These are phyloP conservation scores for Temnothorax nylanderi DNA, from an alignment of 1,140 invertebrate genomes.

Conservation along the genomic window DNA sequence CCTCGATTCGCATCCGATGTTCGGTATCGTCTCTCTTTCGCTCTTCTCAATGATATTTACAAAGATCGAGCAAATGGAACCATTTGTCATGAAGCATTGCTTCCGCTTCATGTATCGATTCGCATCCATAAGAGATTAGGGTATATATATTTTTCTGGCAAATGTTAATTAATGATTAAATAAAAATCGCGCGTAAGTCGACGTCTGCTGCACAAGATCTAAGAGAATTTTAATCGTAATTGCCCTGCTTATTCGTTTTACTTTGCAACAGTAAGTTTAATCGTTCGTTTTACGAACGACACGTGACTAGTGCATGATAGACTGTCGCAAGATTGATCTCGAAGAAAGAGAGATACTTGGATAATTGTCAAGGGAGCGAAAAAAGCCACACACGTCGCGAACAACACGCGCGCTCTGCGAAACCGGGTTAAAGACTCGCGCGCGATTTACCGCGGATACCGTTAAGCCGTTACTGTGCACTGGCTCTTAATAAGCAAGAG, in stretches of 20 bases:
- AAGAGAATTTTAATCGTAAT: background rate
- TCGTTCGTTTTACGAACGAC: background rate
- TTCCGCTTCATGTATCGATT: background rate
- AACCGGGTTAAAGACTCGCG: slow-evolving; percentile 63
- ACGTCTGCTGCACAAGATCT: background rate
- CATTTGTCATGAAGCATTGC: background rate
- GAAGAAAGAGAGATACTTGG: slow-evolving; percentile 1
- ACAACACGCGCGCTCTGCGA: slow-evolving; percentile 29
- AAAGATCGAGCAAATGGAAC: background rate
- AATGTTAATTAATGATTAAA: background rate
- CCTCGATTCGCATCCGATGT: slow-evolving; percentile 39
- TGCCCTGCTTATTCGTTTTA: background rate
- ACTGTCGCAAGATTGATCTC: background rate
- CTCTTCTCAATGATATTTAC: slow-evolving; percentile 22
- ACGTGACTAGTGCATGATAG: background rate
- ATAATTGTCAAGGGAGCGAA: slow-evolving; percentile 31
- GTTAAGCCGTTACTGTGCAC: slow-evolving; percentile 54
- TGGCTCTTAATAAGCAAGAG: slow-evolving; percentile 52
- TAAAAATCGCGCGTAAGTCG: background rate
- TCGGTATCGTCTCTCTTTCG: slow-evolving; percentile 15
- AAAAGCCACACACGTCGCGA: slow-evolving; percentile 32
- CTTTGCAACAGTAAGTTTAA: background rate
- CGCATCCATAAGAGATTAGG: background rate
- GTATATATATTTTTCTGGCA: background rate
- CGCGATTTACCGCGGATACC: slow-evolving; percentile 65